These are phyloP conservation scores for Lysandra coridon DNA, from an alignment of 2,888 invertebrate genomes.

Conservation along the genomic window DNA sequence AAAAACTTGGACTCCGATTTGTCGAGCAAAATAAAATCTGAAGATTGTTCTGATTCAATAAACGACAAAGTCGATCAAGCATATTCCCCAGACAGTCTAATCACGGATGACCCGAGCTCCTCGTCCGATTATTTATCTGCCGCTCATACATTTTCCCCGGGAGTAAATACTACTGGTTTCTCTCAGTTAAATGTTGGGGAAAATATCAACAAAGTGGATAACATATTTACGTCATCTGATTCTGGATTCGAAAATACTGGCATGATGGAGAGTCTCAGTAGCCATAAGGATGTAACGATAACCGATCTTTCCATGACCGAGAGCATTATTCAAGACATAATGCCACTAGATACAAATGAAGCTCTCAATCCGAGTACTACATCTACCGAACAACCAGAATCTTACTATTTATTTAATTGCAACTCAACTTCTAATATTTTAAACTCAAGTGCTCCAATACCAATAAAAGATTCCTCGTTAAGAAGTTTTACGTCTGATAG, in stretches of 20 bases:
- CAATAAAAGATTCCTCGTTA: conserved; percentile 58
- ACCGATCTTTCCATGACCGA: conserved; percentile 68
- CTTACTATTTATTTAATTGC: conserved; percentile 48
- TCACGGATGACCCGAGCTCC: conserved; percentile 67
- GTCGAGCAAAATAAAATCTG: conserved; percentile 35
- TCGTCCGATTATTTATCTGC: conserved; percentile 72
- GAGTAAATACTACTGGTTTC: conserved; percentile 49
- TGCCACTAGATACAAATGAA: conserved; percentile 55
- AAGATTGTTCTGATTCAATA: conserved; percentile 50
- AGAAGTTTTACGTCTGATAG: conserved; percentile 55
- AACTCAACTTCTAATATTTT: conserved; percentile 65
- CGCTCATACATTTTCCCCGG: conserved; percentile 61
- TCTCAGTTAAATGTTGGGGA: conserved; percentile 60
- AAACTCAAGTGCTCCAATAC: conserved; percentile 81
- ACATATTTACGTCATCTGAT: conserved; percentile 66
- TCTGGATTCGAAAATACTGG: conserved; percentile 73
- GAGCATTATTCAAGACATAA: conserved; percentile 65
- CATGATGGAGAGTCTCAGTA: conserved; percentile 61
- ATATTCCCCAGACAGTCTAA: conserved; percentile 68
- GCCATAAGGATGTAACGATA: conserved; percentile 64
- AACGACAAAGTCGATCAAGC: conserved; percentile 33
- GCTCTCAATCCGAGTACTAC: conserved; percentile 43
- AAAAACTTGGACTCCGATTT: conserved; percentile 41
- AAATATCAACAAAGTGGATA: conserved; percentile 63
- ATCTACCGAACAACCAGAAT: conserved; percentile 42